Conservation (phyloP, 2,113 vertebrate species). For the Gorsachius goisagi region DNA sequence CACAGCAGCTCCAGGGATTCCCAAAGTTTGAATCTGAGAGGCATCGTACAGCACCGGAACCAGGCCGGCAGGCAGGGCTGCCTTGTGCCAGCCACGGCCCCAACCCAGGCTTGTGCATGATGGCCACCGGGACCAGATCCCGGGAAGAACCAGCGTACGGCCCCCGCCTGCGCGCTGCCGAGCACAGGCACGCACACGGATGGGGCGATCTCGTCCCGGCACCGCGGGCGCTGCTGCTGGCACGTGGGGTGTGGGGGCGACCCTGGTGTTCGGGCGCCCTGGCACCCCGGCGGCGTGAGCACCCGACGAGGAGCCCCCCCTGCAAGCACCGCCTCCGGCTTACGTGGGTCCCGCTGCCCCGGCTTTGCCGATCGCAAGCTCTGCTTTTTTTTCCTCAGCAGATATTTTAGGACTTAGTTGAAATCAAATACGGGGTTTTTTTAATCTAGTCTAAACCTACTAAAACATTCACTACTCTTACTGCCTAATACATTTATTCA, state of each 20-base stretch:
- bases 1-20: fast-evolving
- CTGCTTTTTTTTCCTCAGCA: neutral
- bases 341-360: neutral
- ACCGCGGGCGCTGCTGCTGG: neutral
- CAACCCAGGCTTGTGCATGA: fast-evolving
- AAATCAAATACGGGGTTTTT: slow-evolving; percentile 47
- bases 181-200: fast-evolving
- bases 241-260: fast-evolving
- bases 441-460: slow-evolving; percentile 63
- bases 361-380: neutral
- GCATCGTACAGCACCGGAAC: fast-evolving
- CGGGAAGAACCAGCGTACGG: fast-evolving
- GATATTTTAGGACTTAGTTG: slow-evolving; percentile 60
- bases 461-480: slow-evolving; percentile 68
- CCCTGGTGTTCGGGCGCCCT: neutral
- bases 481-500: slow-evolving; percentile 72
- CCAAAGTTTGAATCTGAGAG: fast-evolving
- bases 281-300: neutral
- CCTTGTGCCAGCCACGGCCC: fast-evolving
- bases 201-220: neutral
- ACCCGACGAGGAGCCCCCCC: neutral
- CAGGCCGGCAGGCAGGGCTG: neutral
- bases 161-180: fast-evolving
- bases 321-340: neutral
- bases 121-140: fast-evolving